Conservation (phyloP, 2,113 vertebrate genomes). For the Mastomys coucha region DNA sequence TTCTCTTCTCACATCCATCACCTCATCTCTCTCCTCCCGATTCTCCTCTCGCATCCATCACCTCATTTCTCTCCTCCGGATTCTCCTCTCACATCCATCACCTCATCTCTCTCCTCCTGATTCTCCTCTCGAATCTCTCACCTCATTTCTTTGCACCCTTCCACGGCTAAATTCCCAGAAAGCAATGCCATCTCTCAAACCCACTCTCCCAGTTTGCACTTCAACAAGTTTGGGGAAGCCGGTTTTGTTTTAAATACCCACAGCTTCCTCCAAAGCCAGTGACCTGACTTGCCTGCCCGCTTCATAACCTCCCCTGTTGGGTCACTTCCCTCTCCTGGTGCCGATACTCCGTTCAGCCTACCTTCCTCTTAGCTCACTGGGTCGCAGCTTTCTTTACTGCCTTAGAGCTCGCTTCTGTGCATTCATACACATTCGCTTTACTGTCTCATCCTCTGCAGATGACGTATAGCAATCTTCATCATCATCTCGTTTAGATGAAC, state of each 20-base stretch:
- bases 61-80: too few relatives aligned
- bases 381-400: neutral
- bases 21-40: too few relatives aligned
- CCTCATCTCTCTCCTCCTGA: neutral
- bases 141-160: neutral
- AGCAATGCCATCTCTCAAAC: neutral
- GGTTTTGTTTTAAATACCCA: neutral
- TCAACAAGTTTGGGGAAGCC: neutral
- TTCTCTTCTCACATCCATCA: too few relatives aligned
- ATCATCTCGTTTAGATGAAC: neutral
- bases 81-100: too few relatives aligned
- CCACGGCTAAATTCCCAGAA: slow-evolving; percentile 18
- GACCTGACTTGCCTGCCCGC: neutral
- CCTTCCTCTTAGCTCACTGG: neutral
- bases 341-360: neutral
- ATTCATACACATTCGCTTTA: neutral
- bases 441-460: neutral
- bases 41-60: too few relatives aligned
- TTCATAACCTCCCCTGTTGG: neutral
- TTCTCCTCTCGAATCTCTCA: neutral
- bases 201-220: neutral
- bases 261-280: neutral
- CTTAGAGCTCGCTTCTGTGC: neutral
- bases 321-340: neutral
- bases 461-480: too few relatives aligned